Percentiles rank a stretch among this genome's conserved stretches.
phyloP scores from a whole-genome alignment of 2,113 vertebrate genomes.

The Hemiprocne comata region DNA sequence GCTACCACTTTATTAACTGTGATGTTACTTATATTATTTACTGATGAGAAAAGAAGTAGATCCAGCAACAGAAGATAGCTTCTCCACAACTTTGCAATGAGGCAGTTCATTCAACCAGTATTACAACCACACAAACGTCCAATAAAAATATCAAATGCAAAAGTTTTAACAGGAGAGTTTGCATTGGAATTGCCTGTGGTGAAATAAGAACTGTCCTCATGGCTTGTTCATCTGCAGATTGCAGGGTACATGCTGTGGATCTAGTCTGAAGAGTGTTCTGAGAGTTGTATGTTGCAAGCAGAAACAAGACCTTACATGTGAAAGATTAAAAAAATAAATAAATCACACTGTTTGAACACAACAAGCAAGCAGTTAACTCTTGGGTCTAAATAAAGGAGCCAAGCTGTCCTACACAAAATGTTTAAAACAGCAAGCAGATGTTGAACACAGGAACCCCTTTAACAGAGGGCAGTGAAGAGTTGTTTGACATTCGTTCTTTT shows the following conservation, averaged over 20 bases:
- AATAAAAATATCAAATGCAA: not conserved
- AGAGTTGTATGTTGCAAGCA: not conserved
- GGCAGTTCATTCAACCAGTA: not conserved
- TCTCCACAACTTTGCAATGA: not conserved
- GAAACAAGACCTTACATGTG: not conserved
- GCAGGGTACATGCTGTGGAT: not conserved
- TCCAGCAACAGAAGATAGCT: not conserved
- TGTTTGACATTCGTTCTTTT: not conserved
- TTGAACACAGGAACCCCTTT: not conserved
- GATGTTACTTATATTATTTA: not conserved
- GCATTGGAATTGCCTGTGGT: not conserved
- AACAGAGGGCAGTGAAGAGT: not conserved
- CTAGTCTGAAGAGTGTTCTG: not conserved
- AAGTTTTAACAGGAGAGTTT: not conserved
- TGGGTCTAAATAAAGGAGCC: not conserved
- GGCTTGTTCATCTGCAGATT: not conserved
- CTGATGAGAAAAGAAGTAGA: not conserved
- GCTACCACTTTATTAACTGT: not conserved
- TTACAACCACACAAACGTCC: not conserved
- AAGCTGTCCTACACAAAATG: not conserved
- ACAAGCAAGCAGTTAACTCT: not conserved
- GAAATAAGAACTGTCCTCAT: not conserved
- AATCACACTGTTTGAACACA: not conserved
- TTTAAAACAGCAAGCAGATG: not conserved
- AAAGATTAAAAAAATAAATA: not conserved